These are phyloP conservation scores for Oxycera nigricornis DNA, from an alignment of 2,888 invertebrate genomes.

Conservation along the genomic window DNA sequence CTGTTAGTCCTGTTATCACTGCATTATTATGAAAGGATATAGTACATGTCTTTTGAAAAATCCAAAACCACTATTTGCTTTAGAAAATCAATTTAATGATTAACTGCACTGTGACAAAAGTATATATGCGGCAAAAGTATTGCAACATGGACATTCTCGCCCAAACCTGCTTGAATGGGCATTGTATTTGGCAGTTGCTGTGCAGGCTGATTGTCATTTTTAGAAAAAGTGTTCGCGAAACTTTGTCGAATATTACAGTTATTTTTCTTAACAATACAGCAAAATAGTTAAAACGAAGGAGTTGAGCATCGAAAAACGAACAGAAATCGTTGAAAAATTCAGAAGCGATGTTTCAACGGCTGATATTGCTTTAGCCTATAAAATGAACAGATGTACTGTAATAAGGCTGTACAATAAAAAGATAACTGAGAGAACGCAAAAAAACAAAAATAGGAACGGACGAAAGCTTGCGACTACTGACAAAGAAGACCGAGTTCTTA, in stretches of 20 bases:
- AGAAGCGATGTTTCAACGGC: background rate
- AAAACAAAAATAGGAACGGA: background rate
- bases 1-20: background rate
- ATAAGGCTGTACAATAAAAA: background rate
- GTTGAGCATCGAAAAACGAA: no score
- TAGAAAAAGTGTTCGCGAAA: no score
- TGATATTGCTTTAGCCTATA: background rate
- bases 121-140: background rate
- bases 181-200: no score
- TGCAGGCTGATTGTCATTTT: no score
- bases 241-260: background rate
- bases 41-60: background rate
- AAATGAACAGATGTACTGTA: background rate
- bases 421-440: background rate
- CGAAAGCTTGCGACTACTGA: background rate
- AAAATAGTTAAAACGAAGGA: no score
- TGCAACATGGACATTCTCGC: background rate
- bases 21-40: background rate
- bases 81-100: slow-evolving; percentile 1
- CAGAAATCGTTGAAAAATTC: background rate
- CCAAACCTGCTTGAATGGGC: background rate
- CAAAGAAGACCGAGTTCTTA: background rate
- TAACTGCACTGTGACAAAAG: background rate
- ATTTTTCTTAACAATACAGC: background rate
- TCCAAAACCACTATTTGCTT: background rate